phyloP scores from a whole-genome alignment of 2,888 invertebrate species.

The Meandrusa payeni region DNA sequence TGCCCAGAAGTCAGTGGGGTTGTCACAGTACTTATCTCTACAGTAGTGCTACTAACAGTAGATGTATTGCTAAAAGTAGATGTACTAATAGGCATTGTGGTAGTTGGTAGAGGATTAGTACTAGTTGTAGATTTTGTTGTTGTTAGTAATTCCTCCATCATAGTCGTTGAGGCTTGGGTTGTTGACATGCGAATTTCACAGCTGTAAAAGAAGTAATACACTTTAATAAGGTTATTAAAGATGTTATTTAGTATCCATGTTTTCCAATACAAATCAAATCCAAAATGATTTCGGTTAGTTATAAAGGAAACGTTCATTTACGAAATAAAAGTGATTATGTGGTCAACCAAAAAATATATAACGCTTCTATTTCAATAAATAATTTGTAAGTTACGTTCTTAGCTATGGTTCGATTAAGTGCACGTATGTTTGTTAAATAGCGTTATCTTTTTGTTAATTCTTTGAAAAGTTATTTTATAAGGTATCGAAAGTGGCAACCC shows the following conservation, averaged over 20 bases:
- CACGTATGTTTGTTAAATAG: too few species aligned
- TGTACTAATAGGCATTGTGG: slow-evolving; percentile 24
- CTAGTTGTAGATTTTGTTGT: slow-evolving; percentile 44
- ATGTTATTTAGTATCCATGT: too few species aligned
- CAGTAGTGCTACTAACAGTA: slow-evolving; percentile 24
- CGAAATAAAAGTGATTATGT: too few species aligned
- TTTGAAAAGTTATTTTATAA: too few species aligned
- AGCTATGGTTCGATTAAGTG: too few species aligned
- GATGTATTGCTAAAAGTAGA: slow-evolving; percentile 15
- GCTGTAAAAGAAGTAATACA: slow-evolving; percentile 49
- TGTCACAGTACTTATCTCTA: slow-evolving; percentile 32
- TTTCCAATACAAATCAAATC: too few species aligned
- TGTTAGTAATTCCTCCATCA: slow-evolving; percentile 62
- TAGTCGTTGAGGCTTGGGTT: slow-evolving; percentile 47
- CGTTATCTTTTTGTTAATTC: too few species aligned
- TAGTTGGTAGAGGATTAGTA: slow-evolving; percentile 34
- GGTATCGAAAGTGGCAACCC: slow-evolving; percentile 57
- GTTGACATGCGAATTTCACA: slow-evolving; percentile 62
- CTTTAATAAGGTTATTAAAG: not conserved
- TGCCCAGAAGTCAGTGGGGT: slow-evolving; percentile 27
- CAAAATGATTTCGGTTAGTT: too few species aligned
- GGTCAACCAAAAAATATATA: too few species aligned
- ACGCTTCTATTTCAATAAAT: too few species aligned
- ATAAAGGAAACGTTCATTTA: too few species aligned
- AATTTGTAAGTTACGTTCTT: too few species aligned